Percentiles rank a stretch among this genome's conserved stretches.
phyloP scores from a whole-genome alignment of 2,888 invertebrate species.

The Aquatica leii region DNA sequence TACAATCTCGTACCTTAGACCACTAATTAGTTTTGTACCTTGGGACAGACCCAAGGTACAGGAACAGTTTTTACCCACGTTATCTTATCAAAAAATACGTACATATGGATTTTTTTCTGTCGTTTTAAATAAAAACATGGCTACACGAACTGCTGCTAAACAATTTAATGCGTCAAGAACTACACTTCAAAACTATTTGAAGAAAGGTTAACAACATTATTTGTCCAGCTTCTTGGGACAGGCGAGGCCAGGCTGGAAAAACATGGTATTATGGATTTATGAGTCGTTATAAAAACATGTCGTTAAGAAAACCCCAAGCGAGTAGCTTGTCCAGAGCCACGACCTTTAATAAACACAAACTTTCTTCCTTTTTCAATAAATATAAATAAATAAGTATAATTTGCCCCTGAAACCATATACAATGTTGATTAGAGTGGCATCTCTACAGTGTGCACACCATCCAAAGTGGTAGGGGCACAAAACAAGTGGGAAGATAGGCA shows the following conservation, averaged over 20 bases:
- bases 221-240: background rate
- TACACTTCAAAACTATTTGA: background rate
- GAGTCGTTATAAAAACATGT: too few species aligned
- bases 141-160: too few species aligned
- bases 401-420: conserved; percentile 30
- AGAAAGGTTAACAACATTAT: background rate
- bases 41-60: too few species aligned
- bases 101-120: too few species aligned
- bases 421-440: conserved; percentile 44
- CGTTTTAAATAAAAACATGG: too few species aligned
- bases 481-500: conserved; percentile 45
- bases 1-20: too few species aligned
- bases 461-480: conserved; percentile 45
- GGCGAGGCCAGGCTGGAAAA: background rate
- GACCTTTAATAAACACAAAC: background rate
- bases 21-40: too few species aligned
- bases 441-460: conserved; percentile 46
- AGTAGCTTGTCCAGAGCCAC: background rate
- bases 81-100: too few species aligned
- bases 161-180: background rate
- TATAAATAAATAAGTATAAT: background rate
- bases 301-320: too few species aligned
- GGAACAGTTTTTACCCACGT: too few species aligned
- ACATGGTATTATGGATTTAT: too few species aligned
- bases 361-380: background rate